Conservation (phyloP, 2,888 invertebrate species). For the Furcula furcula region DNA sequence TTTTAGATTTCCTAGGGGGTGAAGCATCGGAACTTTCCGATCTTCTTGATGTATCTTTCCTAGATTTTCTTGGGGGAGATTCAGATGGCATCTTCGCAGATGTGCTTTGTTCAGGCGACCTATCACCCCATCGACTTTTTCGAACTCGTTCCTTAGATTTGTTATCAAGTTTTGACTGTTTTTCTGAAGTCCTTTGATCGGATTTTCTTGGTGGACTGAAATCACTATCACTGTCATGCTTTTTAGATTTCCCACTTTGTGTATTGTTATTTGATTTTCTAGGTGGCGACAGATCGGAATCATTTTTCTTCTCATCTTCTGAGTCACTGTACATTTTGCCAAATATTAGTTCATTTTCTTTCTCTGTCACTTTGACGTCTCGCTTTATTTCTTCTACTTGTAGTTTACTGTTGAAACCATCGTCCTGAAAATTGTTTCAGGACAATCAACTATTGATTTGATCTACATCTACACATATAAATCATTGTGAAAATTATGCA, state of each 20-base stretch:
- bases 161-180: conserved; percentile 29
- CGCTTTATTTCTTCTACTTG: conserved; percentile 69
- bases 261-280: conserved; percentile 18
- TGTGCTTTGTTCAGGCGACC: conserved; percentile 4
- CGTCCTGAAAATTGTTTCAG: conserved; percentile 63
- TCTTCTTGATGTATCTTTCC: conserved; percentile 21
- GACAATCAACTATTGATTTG: too few species aligned
- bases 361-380: conserved; percentile 56
- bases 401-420: conserved; percentile 72
- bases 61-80: conserved; percentile 17
- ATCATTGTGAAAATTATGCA: too few species aligned
- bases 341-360: conserved; percentile 69
- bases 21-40: conserved; percentile 11
- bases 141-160: conserved; percentile 32
- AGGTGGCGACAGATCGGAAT: conserved; percentile 39
- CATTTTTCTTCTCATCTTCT: conserved; percentile 62
- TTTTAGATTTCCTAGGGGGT: conserved; percentile 20
- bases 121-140: conserved; percentile 50
- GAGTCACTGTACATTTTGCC: conserved; percentile 78
- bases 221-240: conserved; percentile 54
- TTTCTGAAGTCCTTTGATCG: conserved; percentile 25
- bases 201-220: conserved; percentile 57
- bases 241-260: conserved; percentile 19
- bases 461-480: too few species aligned
- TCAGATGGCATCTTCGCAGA: not conserved